These are phyloP conservation scores for Lutjanus campechanus DNA, from an alignment of 2,797 vertebrate species.

Conservation along the genomic window DNA sequence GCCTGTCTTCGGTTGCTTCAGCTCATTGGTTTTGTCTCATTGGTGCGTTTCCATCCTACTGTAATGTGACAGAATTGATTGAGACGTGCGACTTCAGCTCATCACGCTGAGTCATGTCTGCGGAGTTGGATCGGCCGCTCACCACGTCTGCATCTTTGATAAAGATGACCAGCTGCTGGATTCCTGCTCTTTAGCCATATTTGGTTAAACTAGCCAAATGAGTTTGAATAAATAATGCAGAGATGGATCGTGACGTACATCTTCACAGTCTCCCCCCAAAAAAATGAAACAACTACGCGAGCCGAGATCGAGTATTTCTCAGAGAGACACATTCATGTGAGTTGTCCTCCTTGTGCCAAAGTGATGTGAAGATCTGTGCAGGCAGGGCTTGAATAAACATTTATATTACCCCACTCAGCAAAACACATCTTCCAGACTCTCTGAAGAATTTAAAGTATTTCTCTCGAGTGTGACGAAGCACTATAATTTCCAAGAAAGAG, in stretches of 20 bases:
- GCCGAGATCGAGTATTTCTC: constrained; percentile 19
- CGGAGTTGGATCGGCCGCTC: background rate
- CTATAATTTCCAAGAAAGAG: constrained; percentile 68
- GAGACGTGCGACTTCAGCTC: constrained; percentile 17
- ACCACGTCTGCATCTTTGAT: background rate
- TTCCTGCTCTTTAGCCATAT: constrained; percentile 11
- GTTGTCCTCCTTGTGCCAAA: constrained; percentile 19
- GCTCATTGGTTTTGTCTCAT: constrained; percentile 34
- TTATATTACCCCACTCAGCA: constrained; percentile 79
- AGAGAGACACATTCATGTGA: constrained; percentile 37
- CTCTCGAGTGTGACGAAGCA: constrained; percentile 71
- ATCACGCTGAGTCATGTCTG: constrained; percentile 3
- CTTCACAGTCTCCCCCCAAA: background rate
- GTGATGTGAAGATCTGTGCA: constrained; percentile 45
- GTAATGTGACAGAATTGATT: constrained; percentile 31
- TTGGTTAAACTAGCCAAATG: constrained; percentile 11
- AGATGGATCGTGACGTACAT: constrained; percentile 2
- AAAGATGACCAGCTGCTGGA: background rate
- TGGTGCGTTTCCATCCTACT: constrained; percentile 41
- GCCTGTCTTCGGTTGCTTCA: constrained; percentile 20
- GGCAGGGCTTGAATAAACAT: constrained; percentile 70
- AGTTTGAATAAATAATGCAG: constrained; percentile 8
- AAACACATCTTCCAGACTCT: constrained; percentile 70
- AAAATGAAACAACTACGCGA: constrained; percentile 29
- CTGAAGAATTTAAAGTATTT: constrained; percentile 71